phyloP scores from a whole-genome alignment of 2,797 vertebrate species.

The Serranus cabrilla region DNA sequence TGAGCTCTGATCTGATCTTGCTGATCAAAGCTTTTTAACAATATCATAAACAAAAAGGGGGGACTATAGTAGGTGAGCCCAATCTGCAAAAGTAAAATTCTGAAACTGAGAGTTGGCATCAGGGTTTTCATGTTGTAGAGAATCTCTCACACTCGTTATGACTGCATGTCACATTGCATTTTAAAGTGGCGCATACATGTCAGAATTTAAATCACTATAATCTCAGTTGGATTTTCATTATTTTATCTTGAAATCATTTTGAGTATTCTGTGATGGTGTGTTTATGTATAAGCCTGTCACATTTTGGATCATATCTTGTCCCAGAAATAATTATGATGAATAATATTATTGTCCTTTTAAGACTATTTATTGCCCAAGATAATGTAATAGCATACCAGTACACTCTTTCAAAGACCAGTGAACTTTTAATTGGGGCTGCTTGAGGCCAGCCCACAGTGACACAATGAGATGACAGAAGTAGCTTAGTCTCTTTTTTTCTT shows the following conservation, averaged over 20 bases:
- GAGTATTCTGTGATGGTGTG: neutral
- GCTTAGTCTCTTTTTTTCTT: no score
- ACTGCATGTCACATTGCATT: neutral
- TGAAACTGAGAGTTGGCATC: neutral
- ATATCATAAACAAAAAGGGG: neutral
- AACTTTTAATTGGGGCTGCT: no score
- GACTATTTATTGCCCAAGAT: no score
- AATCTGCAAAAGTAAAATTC: neutral
- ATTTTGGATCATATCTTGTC: no score
- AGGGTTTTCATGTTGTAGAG: neutral
- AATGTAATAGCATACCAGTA: no score
- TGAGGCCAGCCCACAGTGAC: no score
- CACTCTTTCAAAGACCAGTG: no score
- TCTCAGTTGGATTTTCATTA: neutral
- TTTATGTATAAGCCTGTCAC: neutral
- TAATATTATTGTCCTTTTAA: no score
- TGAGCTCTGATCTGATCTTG: neutral
- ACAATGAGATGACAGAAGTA: no score
- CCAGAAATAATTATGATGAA: no score
- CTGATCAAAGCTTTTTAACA: constrained; percentile 5
- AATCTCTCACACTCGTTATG: neutral
- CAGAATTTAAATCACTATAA: neutral
- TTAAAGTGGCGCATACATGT: neutral
- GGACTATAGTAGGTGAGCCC: neutral
- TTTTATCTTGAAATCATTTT: neutral